A percentile compares a stretch with the other conserved stretches of the same genome.
These are phyloP conservation scores for Oppia nitens DNA, from an alignment of 1,140 invertebrate species.

Conservation along the genomic window DNA sequence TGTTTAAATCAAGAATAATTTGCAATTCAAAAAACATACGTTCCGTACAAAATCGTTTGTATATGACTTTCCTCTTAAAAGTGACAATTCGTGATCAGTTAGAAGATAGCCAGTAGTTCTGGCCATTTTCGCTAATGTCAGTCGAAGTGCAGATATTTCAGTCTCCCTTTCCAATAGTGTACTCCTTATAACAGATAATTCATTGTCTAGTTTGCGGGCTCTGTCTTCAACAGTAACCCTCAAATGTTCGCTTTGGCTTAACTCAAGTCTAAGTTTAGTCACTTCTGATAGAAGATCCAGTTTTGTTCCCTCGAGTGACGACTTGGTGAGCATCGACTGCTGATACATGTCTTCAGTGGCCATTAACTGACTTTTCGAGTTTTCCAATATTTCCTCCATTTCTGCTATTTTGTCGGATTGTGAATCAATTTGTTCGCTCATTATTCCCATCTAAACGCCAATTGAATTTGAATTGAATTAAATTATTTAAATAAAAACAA, in stretches of 20 bases:
- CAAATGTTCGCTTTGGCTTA: conserved; percentile 3
- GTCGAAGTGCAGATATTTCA: conserved; percentile 10
- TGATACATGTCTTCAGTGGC: conserved; percentile 9
- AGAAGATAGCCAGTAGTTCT: conserved; percentile 8
- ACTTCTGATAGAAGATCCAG: conserved; percentile 5
- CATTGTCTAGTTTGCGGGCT: conserved; percentile 25
- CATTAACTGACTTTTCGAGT: not conserved
- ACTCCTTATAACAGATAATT: not conserved
- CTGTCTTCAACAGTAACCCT: conserved; percentile 1
- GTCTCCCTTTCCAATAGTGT: conserved; percentile 10
- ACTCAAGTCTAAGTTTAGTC: conserved; percentile 9
- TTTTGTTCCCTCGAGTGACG: conserved; percentile 1
- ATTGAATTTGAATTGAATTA: no score
- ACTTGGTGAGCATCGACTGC: conserved; percentile 6
- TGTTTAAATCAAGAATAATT: not conserved
- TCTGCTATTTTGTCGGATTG: not conserved
- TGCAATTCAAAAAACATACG: conserved; percentile 1
- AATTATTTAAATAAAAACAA: no score
- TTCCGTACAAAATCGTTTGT: conserved; percentile 10
- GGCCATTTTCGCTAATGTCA: conserved; percentile 11
- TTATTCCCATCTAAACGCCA: not conserved
- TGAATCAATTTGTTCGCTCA: not conserved
- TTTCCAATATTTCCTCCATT: conserved; percentile 2
- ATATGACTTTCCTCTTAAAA: conserved; percentile 35
- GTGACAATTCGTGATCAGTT: conserved; percentile 21